These are phyloP conservation scores for Mormyrops boulengeri DNA, from an alignment of 2,797 vertebrate species.

Conservation along the genomic window DNA sequence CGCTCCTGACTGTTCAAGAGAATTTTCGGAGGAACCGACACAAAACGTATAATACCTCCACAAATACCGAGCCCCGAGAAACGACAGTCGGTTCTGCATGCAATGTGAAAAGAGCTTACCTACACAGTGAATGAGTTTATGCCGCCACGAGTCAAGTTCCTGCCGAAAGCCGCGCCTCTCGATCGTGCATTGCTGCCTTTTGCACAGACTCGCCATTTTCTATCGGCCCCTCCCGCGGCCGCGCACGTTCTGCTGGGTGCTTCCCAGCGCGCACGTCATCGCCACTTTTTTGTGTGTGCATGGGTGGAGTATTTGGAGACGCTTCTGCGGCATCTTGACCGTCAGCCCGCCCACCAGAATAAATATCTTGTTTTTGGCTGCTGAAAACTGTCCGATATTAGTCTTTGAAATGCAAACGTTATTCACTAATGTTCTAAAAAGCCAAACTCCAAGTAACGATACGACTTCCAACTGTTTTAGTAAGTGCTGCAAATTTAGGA, in stretches of 20 bases:
- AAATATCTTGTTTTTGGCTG: not conserved
- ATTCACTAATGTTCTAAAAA: not conserved
- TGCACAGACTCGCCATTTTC: constrained; percentile 82
- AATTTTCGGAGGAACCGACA: constrained; percentile 37
- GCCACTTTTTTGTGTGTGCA: constrained; percentile 40
- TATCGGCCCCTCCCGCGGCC: constrained; percentile 68
- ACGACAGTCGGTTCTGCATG: constrained; percentile 34
- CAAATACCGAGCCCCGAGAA: constrained; percentile 13
- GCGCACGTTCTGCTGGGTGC: constrained; percentile 66
- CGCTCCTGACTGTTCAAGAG: constrained; percentile 26
- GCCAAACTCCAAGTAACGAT: not conserved
- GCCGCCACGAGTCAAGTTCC: constrained; percentile 88
- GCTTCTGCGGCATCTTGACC: constrained; percentile 57
- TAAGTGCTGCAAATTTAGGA: not conserved
- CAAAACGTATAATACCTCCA: constrained; percentile 18
- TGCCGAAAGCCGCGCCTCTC: constrained; percentile 88
- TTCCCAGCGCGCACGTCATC: constrained; percentile 64
- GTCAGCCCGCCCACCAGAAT: constrained; percentile 9
- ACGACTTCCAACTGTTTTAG: not conserved
- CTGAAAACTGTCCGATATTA: not conserved
- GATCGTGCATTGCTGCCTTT: constrained; percentile 76
- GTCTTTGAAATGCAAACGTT: not conserved
- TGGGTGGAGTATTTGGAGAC: constrained; percentile 58
- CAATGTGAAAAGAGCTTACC: constrained; percentile 62
- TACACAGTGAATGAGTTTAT: constrained; percentile 85